phyloP scores from a whole-genome alignment of 2,888 invertebrate species.

The Drosophila conformis region DNA sequence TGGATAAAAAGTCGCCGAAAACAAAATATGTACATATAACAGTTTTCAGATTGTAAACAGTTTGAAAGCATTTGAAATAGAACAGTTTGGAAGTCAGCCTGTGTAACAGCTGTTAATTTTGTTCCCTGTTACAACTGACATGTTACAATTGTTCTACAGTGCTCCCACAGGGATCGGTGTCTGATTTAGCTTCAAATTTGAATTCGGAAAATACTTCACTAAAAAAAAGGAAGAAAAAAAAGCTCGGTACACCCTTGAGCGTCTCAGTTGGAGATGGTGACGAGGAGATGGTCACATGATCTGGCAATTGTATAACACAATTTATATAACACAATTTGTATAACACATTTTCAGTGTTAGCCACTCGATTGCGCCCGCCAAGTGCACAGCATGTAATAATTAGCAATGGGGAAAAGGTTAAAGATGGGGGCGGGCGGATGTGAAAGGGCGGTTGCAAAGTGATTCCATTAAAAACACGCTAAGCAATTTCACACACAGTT shows the following conservation, averaged over 20 bases:
- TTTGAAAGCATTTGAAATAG: background rate
- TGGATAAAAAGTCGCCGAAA: background rate
- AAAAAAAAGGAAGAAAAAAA: background rate
- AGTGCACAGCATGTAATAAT: slow-evolving; percentile 17
- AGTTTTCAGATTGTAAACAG: background rate
- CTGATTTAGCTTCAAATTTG: background rate
- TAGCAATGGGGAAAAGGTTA: background rate
- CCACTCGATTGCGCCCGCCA: background rate
- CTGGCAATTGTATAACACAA: slow-evolving; percentile 18
- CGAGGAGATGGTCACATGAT: slow-evolving; percentile 34
- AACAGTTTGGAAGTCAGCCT: background rate
- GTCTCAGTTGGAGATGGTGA: background rate
- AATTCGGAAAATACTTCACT: background rate
- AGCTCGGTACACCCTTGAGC: background rate
- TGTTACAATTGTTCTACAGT: background rate
- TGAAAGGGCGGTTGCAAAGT: background rate
- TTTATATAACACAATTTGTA: slow-evolving; percentile 1
- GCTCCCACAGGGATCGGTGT: background rate
- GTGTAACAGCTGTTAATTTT: background rate
- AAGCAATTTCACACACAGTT: slow-evolving; percentile 60
- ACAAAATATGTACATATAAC: background rate
- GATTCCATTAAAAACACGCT: slow-evolving; percentile 38
- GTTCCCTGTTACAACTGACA: background rate
- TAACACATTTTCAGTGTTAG: slow-evolving; percentile 21
- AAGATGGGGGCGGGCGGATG: background rate